Evolutionary conservation across 2,113 vertebrate genomes (phyloP), one percentile per base, ranked within the genome.

Genomic region (Clarias batrachus): DNA sequence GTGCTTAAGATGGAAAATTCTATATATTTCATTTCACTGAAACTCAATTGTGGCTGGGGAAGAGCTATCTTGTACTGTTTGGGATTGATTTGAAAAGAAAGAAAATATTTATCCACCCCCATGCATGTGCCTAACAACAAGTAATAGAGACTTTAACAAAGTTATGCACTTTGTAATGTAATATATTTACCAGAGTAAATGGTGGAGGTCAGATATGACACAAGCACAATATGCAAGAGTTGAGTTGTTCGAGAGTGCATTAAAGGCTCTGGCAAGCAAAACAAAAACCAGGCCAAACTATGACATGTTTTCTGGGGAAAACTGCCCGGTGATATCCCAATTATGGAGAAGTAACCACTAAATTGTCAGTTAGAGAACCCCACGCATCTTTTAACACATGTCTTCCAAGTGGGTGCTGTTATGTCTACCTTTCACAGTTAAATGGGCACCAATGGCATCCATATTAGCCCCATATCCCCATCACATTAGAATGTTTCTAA

Each of bases 231-330:
- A 80, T 77, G 57, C n/a, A 77, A 83, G 83, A 86, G 68, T 89
- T 85, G 56, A 88, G 87, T 86, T 88, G 87, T 90, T 90, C 88
- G 77, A 85, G 82, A 81, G 82, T 27, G 74, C 68, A 87, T 88
- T 90, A 88, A 87, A 84, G 76, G 54, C 37, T 78, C 56, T 85
- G 89, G 85, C 85, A 86, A 85, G 70, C 48, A 87, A 78, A 73
- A 85, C 74, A 66, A 86, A 86, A 86, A 84, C 86, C 81, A 85
- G 83, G 68, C 60, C 83, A 87, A 85, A 79, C 80, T 59, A 25
- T 88, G 89, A 90, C 87, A 90, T 87, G 73, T 86, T 90, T 86
- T 90, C 84, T 81, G 68, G 54, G 81, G 57, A 88, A 90, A 90
- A 59, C 85, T 81, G 86, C 59, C 74, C 37, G 78, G 84, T 88